Conservation (phyloP, 30 jellyfish, hydroid and myxozoan species). For the Aurelia aurita region DNA sequence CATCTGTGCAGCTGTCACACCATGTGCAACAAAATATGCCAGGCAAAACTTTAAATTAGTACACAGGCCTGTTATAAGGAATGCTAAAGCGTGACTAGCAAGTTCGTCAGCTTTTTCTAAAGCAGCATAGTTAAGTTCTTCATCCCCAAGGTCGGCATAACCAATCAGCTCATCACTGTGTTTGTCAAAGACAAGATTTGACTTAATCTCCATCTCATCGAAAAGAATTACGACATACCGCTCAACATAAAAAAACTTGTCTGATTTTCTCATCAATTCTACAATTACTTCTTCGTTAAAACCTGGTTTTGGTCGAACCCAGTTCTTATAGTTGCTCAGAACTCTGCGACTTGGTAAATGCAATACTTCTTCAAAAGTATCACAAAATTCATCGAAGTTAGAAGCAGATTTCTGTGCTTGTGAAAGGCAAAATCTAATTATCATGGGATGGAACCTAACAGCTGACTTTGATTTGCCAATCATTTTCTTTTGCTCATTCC, state of each 20-base stretch:
- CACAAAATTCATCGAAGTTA: conserved; percentile 51
- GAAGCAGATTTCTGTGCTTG: conserved; percentile 61
- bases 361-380: conserved; percentile 53
- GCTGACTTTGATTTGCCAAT: conserved; percentile 5
- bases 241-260: conserved; percentile 2
- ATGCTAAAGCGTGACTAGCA: neutral
- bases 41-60: conserved; percentile 17
- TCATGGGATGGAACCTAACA: conserved; percentile 46
- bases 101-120: too few relatives aligned
- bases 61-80: conserved; percentile 20
- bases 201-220: conserved; percentile 50
- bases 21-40: conserved; percentile 44
- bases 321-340: conserved; percentile 51
- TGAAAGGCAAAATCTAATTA: conserved; percentile 59
- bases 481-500: conserved; percentile 43
- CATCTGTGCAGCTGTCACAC: conserved; percentile 47
- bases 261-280: neutral
- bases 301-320: conserved; percentile 43
- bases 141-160: too few relatives aligned
- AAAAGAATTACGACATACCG: conserved; percentile 46
- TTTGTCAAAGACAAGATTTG: conserved; percentile 45
- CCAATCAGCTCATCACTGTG: conserved; percentile 42
- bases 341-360: conserved; percentile 48
- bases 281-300: conserved; percentile 16
- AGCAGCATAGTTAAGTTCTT: too few relatives aligned